Evolutionary conservation across 1,140 invertebrate species (phyloP), one percentile per base, ranked within the genome.

Genomic region (Lordiphosa clarofinis): DNA sequence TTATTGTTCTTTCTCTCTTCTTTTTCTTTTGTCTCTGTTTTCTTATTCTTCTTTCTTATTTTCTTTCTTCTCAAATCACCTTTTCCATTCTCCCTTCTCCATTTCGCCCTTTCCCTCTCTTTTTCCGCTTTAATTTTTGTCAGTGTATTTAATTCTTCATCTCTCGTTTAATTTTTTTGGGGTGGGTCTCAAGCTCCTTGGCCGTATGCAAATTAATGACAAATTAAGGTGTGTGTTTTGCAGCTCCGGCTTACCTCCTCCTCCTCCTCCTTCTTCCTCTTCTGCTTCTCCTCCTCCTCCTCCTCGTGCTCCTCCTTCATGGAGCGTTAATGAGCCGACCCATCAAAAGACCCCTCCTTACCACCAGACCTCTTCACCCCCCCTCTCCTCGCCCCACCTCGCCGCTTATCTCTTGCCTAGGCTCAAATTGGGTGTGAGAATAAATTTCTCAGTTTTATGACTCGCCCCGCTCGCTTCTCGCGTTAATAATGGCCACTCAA

Each of bases 201-300:
- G 44, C 15, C 66, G 44, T 84, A 84, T 84, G 78, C 78, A 84
- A 84, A 84, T 84, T 84, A 84, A 84, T 78, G 78, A 84, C 73
- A 78, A 84, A 84, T 78, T 84, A 84, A 82, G 78, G 78, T 84
- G 78, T 82, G 76, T 82, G 68, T 82, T 82, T 84, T 84, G 76
- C 76, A 82, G 76, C 48, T 67, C 49, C 62, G 50, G 37, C 61
- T 9, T 11, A 4, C 43, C 42, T 28, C 19, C n/a, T 11, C 43
- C 15, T 40, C 13, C 39, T 19, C 13, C 39, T 19, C 4, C 37
- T 13, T 0, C 37, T 5, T 38, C 10, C 3, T 21, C 21, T 3
- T 21, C 21, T 3, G 3, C 21, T 21, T 21, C 21, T 21, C 4
- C 21, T 21, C 36, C 7, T 38, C n/a, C n/a, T n/a, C n/a, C n/a